phyloP scores from a whole-genome alignment of 2,888 invertebrate species.

The Liodrosophila aerea region DNA sequence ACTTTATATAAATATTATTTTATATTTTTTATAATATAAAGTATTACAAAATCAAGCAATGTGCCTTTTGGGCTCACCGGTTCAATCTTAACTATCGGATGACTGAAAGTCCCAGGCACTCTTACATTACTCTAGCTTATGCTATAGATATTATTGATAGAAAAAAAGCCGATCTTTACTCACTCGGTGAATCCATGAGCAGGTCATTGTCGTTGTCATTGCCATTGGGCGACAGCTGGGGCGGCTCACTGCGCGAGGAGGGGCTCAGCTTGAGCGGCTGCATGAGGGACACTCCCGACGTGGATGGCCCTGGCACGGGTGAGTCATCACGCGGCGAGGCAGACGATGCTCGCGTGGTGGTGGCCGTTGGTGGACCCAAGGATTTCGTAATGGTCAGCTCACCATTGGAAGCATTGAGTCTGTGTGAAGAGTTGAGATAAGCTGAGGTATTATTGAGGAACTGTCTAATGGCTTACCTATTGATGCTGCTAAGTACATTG shows the following conservation, averaged over 20 bases:
- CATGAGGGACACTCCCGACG: conserved; percentile 68
- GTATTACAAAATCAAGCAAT: no score
- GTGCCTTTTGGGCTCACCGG: no score
- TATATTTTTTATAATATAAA: no score
- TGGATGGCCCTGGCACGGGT: conserved; percentile 69
- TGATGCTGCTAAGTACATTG: conserved; percentile 86
- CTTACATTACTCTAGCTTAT: conserved; percentile 42
- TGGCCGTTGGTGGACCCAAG: conserved; percentile 84
- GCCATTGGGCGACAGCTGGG: conserved; percentile 85
- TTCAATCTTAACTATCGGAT: no score
- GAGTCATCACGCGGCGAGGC: conserved; percentile 73
- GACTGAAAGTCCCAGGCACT: no score
- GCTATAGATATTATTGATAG: background rate
- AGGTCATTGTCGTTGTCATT: conserved; percentile 86
- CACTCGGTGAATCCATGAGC: conserved; percentile 92
- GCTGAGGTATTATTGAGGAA: background rate
- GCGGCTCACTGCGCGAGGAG: conserved; percentile 75
- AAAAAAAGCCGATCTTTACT: conserved; percentile 83
- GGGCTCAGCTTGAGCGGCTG: conserved; percentile 86
- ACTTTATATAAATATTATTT: no score
- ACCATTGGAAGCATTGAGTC: conserved; percentile 90
- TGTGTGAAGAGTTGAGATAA: conserved; percentile 53
- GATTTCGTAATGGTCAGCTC: conserved; percentile 93
- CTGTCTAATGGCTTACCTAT: conserved; percentile 83
- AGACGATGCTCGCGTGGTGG: conserved; percentile 69